A percentile compares a stretch with the other conserved stretches of the same genome.
Conservation (phyloP, 2,888 invertebrate genomes). For the Phragmatobia fuliginosa region DNA sequence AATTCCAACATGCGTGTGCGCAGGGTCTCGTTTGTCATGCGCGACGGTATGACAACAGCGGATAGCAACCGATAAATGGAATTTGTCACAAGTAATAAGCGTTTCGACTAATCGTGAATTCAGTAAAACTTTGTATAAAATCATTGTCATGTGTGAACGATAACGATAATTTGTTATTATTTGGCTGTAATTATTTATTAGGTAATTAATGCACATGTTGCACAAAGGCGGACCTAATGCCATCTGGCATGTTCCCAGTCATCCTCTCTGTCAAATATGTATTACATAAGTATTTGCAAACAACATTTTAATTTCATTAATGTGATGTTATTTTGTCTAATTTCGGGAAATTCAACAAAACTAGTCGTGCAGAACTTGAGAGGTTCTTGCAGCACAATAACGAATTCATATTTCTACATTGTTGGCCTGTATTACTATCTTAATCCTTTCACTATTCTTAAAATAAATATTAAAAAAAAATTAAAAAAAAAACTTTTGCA, state of each 20-base stretch:
- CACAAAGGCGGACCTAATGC: too few relatives aligned
- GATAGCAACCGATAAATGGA: conserved; percentile 72
- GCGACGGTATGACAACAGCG: conserved; percentile 64
- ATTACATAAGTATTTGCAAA: background rate
- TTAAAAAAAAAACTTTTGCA: background rate
- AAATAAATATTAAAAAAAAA: background rate
- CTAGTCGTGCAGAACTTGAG: background rate
- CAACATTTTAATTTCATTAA: too few relatives aligned
- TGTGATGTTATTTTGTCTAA: background rate
- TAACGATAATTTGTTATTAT: too few relatives aligned
- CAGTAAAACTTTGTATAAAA: background rate
- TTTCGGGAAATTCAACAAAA: background rate
- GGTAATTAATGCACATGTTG: too few relatives aligned
- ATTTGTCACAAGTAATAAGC: conserved; percentile 55
- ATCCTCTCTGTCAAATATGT: background rate
- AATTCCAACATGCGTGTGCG: conserved; percentile 51
- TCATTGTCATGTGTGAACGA: background rate
- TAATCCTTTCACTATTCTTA: background rate
- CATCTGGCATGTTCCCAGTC: background rate
- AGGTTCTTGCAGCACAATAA: background rate
- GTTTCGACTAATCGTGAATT: conserved; percentile 18
- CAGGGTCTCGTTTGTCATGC: conserved; percentile 72
- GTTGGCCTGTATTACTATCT: background rate
- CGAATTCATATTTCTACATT: background rate
- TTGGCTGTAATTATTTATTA: background rate